phyloP scores from a whole-genome alignment of 1,140 invertebrate species.

The Trichonephila inaurata region DNA sequence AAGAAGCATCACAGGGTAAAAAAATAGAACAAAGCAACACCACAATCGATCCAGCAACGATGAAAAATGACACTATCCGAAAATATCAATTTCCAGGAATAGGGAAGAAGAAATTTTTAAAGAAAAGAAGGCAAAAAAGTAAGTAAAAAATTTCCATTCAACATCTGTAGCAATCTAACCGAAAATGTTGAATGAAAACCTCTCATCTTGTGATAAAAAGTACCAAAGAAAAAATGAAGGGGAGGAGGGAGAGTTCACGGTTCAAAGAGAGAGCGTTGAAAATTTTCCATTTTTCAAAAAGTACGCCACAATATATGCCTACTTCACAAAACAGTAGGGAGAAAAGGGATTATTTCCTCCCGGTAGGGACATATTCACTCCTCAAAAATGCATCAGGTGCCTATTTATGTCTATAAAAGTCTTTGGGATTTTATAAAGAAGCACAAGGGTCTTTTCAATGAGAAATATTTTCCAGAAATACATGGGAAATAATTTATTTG shows the following conservation, averaged over 20 bases:
- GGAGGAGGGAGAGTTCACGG: background rate
- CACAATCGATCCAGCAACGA: background rate
- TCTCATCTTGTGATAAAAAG: background rate
- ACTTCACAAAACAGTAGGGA: background rate
- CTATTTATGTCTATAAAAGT: background rate
- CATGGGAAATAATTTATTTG: too few relatives aligned
- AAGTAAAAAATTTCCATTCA: background rate
- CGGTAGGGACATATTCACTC: background rate
- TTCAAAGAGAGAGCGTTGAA: constrained; percentile 45
- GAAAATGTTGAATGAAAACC: constrained; percentile 44
- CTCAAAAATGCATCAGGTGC: background rate
- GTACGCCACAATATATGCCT: background rate
- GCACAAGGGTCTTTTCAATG: too few relatives aligned
- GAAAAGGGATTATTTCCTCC: background rate
- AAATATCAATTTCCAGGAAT: constrained; percentile 52
- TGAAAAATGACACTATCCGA: constrained; percentile 49
- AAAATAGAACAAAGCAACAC: constrained; percentile 4
- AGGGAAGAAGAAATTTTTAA: background rate
- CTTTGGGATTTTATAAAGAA: background rate
- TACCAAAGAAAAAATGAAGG: background rate
- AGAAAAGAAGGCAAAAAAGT: background rate
- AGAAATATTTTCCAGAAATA: too few relatives aligned
- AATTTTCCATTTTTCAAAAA: constrained; percentile 58
- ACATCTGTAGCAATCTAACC: constrained; percentile 31
- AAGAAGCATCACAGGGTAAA: background rate